These are phyloP conservation scores for Octodonta nipae DNA, from an alignment of 2,888 invertebrate species.

Conservation along the genomic window DNA sequence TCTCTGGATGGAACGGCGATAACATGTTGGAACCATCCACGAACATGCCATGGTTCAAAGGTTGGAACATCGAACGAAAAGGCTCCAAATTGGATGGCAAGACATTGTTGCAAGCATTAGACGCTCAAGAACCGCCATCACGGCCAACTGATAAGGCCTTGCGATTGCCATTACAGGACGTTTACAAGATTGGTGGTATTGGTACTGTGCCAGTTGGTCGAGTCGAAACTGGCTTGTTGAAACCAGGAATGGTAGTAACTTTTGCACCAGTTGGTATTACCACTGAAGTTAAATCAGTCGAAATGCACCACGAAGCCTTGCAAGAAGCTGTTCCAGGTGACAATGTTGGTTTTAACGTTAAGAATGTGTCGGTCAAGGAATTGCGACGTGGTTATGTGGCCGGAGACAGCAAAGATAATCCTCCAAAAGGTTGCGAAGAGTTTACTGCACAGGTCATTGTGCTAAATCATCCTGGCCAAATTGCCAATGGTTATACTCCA, in stretches of 20 bases:
- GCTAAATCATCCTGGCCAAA: constrained; percentile 98
- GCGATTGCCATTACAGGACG: constrained; percentile 96
- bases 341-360: constrained; percentile 99
- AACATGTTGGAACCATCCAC: constrained; percentile 95
- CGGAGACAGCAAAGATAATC: constrained; percentile 94
- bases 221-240: constrained; percentile 95
- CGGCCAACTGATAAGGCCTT: constrained; percentile 96
- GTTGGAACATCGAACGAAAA: constrained; percentile 91
- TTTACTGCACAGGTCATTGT: constrained; percentile 98
- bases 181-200: constrained; percentile 99
- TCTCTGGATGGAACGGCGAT: constrained; percentile 99
- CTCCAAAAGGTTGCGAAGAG: constrained; percentile 85
- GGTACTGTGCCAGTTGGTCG: constrained; percentile 99
- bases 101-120: constrained; percentile 92
- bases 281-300: constrained; percentile 99
- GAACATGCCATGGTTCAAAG: constrained; percentile 97
- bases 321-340: constrained; percentile 93
- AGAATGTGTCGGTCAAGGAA: constrained; percentile 99
- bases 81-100: constrained; percentile 84
- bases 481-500: constrained; percentile 96
- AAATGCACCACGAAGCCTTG: constrained; percentile 99
- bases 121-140: constrained; percentile 86
- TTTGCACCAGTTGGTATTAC: constrained; percentile 94
- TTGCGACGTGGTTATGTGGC: constrained; percentile 97
- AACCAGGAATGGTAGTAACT: constrained; percentile 94